Percentiles rank a stretch among this genome's conserved stretches.
Evolutionary conservation across 1,140 invertebrate species (phyloP).

Genomic region (Aphelenchoides besseyi): DNA sequence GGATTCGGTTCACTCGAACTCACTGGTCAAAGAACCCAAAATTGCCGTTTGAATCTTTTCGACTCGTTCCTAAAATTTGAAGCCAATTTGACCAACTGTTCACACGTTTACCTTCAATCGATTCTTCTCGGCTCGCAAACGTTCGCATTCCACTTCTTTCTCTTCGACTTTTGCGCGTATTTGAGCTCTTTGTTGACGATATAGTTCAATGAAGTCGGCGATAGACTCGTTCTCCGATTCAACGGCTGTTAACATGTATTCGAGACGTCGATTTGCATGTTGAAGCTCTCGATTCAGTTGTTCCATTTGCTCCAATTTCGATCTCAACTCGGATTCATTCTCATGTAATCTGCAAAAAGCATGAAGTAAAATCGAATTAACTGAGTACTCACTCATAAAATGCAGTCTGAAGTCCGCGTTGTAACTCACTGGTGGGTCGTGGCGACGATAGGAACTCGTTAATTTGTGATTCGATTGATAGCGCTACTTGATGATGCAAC

Average conservation of each 20-base stretch:
- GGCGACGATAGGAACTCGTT: not conserved
- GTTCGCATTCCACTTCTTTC: conserved; percentile 28
- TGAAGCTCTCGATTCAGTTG: conserved; percentile 24
- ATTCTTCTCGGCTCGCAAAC: conserved; percentile 18
- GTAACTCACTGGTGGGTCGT: not conserved
- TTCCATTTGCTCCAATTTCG: not conserved
- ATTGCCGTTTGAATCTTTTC: not conserved
- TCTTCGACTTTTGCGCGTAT: conserved; percentile 46
- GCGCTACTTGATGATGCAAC: not conserved
- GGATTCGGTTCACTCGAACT: too few relatives aligned
- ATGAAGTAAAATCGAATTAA: not conserved
- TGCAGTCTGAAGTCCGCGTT: not conserved
- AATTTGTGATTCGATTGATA: not conserved
- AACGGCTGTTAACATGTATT: conserved; percentile 49
- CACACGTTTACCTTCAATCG: conserved; percentile 29
- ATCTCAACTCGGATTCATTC: conserved; percentile 9
- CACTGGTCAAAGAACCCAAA: not conserved
- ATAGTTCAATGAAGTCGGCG: conserved; percentile 48
- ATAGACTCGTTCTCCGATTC: conserved; percentile 47
- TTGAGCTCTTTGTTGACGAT: conserved; percentile 40
- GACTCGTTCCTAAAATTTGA: not conserved
- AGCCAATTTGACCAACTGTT: too few relatives aligned
- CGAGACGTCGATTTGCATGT: conserved; percentile 28
- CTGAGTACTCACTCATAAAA: not conserved
- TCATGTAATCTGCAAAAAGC: not conserved